phyloP scores from a whole-genome alignment of 2,113 vertebrate species.

The Phyllopteryx taeniolatus region DNA sequence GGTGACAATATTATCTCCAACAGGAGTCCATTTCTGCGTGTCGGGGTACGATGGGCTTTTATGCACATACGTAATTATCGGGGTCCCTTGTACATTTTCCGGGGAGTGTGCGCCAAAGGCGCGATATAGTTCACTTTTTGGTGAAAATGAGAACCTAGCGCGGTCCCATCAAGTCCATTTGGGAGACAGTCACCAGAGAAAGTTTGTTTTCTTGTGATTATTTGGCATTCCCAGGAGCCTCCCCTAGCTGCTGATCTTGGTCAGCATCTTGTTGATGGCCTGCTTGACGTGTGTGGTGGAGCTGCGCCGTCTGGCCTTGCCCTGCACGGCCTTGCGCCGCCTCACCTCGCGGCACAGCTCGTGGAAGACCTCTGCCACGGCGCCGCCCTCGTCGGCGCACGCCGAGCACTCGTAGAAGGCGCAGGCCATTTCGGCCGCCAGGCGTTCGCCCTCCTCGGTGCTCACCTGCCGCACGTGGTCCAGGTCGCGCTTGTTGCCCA shows the following conservation, averaged over 20 bases:
- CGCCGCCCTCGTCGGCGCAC: constrained; percentile 86
- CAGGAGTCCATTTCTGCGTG: neutral
- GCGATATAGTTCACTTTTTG: neutral
- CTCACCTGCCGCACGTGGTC: constrained; percentile 90
- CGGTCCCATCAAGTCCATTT: constrained; percentile 23
- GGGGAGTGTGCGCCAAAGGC: too few relatives aligned
- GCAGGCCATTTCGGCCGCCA: constrained; percentile 91
- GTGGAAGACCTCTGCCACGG: constrained; percentile 85
- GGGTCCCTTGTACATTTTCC: neutral
- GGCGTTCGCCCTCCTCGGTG: constrained; percentile 91
- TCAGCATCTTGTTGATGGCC: constrained; percentile 99
- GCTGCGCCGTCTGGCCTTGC: constrained; percentile 89
- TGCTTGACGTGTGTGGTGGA: constrained; percentile 98
- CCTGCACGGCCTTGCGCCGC: constrained; percentile 88
- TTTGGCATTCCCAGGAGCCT: neutral
- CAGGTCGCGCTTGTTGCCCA: constrained; percentile 96
- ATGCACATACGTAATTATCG: neutral
- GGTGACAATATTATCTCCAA: neutral
- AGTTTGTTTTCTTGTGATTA: neutral
- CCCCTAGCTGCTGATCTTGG: constrained; percentile 96
- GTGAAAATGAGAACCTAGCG: constrained; percentile 13
- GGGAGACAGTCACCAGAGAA: constrained; percentile 1
- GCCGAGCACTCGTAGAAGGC: constrained; percentile 98
- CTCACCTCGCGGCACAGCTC: constrained; percentile 93
- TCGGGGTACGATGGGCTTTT: neutral